These are phyloP conservation scores for Nasonia oneida DNA, from an alignment of 2,888 invertebrate species.

Conservation along the genomic window DNA sequence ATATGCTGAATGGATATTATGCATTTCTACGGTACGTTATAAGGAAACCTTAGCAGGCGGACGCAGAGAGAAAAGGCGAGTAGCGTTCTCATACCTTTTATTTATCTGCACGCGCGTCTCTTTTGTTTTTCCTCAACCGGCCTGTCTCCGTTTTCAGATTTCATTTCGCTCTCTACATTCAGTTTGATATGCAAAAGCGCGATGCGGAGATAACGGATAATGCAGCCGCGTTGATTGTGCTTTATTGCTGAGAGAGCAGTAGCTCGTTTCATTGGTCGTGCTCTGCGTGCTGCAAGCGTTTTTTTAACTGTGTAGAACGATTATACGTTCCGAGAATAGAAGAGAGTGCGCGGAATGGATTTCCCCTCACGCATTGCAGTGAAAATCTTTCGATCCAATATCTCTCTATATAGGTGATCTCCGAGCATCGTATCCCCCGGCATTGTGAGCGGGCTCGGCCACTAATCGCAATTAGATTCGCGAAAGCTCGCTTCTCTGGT, in stretches of 20 bases:
- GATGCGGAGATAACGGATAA: constrained; percentile 12
- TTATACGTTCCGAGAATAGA: not conserved
- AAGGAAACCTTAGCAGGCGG: constrained; percentile 72
- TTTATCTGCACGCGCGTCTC: constrained; percentile 64
- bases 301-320: not conserved
- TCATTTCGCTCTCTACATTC: not conserved
- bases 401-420: not conserved
- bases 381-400: not conserved
- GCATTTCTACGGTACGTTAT: constrained; percentile 77
- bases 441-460: not conserved
- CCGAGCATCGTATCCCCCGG: not conserved
- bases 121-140: not conserved
- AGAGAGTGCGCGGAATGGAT: not conserved
- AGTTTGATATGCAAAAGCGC: not conserved
- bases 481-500: not conserved
- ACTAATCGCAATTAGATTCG: constrained; percentile 1
- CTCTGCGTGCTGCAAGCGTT: not conserved
- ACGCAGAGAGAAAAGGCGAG: constrained; percentile 62
- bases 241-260: not conserved
- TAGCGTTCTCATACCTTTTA: constrained; percentile 71
- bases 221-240: constrained; percentile 9
- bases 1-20: constrained; percentile 76
- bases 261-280: not conserved
- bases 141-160: not conserved
- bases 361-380: not conserved